Evolutionary conservation across 2,797 vertebrate species (phyloP).

Genomic region (Thamnophis elegans): DNA sequence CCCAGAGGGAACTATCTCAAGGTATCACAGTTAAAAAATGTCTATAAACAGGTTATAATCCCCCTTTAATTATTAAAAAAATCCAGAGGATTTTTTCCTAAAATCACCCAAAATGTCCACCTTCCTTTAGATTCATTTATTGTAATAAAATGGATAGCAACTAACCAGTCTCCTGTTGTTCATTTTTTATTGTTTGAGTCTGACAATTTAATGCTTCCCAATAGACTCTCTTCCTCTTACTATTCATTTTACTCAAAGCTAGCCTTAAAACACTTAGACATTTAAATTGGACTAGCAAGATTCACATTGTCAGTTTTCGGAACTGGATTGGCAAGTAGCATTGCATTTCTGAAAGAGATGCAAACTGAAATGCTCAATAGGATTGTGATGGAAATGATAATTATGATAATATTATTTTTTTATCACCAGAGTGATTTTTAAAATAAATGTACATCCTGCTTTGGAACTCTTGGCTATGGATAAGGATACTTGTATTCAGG

Average conservation of each 20-base stretch:
- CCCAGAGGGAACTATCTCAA: slow-evolving; percentile 24
- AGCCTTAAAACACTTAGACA: background rate
- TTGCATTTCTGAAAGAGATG: slow-evolving; percentile 46
- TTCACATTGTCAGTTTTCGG: slow-evolving; percentile 54
- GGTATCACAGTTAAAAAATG: slow-evolving; percentile 24
- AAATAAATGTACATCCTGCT: slow-evolving; percentile 36
- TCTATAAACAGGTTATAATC: slow-evolving; percentile 12
- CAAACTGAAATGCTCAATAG: slow-evolving; percentile 42
- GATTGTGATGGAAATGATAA: background rate
- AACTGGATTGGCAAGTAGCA: slow-evolving; percentile 63
- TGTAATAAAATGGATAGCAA: slow-evolving; percentile 12
- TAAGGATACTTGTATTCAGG: background rate
- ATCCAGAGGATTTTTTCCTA: slow-evolving; percentile 29
- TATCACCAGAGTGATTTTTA: slow-evolving; percentile 36
- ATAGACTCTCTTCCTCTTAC: background rate
- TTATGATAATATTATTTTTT: slow-evolving; percentile 5
- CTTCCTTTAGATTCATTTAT: background rate
- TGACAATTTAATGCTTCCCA: slow-evolving; percentile 32
- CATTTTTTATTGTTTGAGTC: background rate
- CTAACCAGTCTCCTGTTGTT: slow-evolving; percentile 43
- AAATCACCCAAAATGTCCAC: slow-evolving; percentile 38
- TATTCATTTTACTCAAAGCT: slow-evolving; percentile 46
- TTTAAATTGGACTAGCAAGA: slow-evolving; percentile 50
- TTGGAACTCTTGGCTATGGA: slow-evolving; percentile 1
- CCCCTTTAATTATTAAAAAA: slow-evolving; percentile 37